Percentiles rank a stretch among this genome's conserved stretches.
These are phyloP conservation scores for Oceanites oceanicus DNA, from an alignment of 2,113 vertebrate species.

Conservation along the genomic window DNA sequence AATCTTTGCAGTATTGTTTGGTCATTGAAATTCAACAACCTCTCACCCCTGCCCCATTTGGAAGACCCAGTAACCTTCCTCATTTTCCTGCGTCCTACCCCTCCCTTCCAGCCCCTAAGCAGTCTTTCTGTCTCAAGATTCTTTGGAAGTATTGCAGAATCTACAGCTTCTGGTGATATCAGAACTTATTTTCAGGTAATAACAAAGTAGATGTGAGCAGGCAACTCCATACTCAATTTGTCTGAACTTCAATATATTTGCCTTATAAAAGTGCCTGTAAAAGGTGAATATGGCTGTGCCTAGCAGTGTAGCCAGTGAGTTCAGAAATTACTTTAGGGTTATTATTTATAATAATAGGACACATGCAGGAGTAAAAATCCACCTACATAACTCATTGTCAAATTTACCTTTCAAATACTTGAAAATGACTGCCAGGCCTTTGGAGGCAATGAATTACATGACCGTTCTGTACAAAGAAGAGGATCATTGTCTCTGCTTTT, in stretches of 20 bases:
- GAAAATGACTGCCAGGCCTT: not conserved
- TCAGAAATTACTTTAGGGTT: not conserved
- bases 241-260: not conserved
- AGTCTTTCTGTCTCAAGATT: not conserved
- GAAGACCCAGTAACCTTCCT: not conserved
- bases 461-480: not conserved
- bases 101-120: rapidly evolving
- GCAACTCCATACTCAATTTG: not conserved
- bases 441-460: not conserved
- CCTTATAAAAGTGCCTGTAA: not conserved
- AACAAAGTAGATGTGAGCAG: not conserved
- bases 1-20: not conserved
- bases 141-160: not conserved
- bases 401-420: not conserved
- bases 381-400: not conserved
- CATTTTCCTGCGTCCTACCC: not conserved
- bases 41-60: not conserved
- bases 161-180: not conserved
- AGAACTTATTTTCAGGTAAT: not conserved
- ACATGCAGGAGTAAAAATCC: not conserved
- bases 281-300: not conserved
- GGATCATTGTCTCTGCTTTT: not conserved
- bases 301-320: not conserved
- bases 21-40: not conserved
- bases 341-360: not conserved